A percentile compares a stretch with the other conserved stretches of the same genome.
phyloP scores from a whole-genome alignment of 2,113 vertebrate genomes.

The Cebidichthys violaceus region DNA sequence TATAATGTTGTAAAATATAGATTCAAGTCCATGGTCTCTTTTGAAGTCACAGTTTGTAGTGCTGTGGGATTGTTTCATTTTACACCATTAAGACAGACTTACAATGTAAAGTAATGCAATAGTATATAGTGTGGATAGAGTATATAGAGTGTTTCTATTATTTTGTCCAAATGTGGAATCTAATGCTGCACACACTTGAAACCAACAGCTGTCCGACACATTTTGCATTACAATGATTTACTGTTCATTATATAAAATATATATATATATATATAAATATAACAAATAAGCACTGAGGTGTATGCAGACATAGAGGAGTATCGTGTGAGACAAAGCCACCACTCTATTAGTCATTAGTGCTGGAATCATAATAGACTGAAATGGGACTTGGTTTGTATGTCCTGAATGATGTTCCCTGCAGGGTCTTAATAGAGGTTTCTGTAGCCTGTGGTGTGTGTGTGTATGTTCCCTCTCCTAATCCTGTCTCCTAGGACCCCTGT shows the following conservation, averaged over 20 bases:
- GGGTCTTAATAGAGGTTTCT: conserved; percentile 53
- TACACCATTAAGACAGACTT: background rate
- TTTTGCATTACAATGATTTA: background rate
- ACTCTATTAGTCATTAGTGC: conserved; percentile 40
- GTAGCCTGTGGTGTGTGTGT: conserved; percentile 42
- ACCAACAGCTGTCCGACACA: background rate
- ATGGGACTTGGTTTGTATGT: conserved; percentile 29
- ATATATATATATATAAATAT: background rate
- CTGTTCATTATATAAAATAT: too few species aligned
- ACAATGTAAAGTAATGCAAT: background rate
- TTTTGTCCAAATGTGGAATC: background rate
- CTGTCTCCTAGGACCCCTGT: conserved; percentile 54
- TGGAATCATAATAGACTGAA: conserved; percentile 37
- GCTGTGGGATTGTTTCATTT: background rate
- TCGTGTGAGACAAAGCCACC: background rate
- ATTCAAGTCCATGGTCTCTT: background rate
- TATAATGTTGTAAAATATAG: conserved; percentile 18
- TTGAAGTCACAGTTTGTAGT: background rate
- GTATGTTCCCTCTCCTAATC: conserved; percentile 52
- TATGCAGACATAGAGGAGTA: background rate
- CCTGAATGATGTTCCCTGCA: conserved; percentile 49
- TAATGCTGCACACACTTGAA: background rate
- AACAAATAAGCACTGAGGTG: background rate
- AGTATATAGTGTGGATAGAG: too few species aligned
- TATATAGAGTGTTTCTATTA: background rate